phyloP scores from a whole-genome alignment of 2,888 invertebrate genomes.

The Ophion ellenae region DNA sequence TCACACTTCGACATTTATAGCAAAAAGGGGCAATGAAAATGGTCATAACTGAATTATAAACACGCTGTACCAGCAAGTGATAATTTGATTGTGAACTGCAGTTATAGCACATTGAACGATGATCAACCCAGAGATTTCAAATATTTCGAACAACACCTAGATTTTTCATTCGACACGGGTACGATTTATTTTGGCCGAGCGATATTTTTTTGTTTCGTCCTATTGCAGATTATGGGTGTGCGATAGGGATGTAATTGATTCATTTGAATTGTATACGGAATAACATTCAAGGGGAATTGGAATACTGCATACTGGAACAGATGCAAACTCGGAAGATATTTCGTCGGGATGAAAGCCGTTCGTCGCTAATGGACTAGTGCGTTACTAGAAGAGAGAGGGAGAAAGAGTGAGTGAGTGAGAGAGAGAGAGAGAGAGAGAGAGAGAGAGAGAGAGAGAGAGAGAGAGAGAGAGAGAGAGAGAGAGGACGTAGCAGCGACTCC shows the following conservation, averaged over 20 bases:
- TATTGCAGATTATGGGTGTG: background rate
- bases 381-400: slow-evolving; percentile 17
- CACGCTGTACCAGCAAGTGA: too few relatives aligned
- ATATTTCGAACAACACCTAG: background rate
- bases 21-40: too few relatives aligned
- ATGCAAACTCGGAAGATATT: slow-evolving; percentile 32
- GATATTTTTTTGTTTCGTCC: background rate
- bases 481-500: background rate
- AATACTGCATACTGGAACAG: slow-evolving; percentile 41
- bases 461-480: background rate
- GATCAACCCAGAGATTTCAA: background rate
- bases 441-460: slow-evolving; percentile 11
- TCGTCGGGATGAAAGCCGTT: slow-evolving; percentile 44
- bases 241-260: slow-evolving; percentile 21
- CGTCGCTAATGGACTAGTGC: slow-evolving; percentile 42
- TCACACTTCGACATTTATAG: too few relatives aligned
- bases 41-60: too few relatives aligned
- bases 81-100: too few relatives aligned
- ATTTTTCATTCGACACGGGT: background rate
- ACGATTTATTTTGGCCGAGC: slow-evolving; percentile 19
- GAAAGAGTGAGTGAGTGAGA: background rate
- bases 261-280: slow-evolving; percentile 32
- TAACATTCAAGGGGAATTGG: slow-evolving; percentile 9
- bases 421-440: slow-evolving; percentile 5
- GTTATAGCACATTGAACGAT: background rate